Base-by-base conservation (phyloP, 2,888 invertebrate species). In the Acanthopleura granulata region DNA sequence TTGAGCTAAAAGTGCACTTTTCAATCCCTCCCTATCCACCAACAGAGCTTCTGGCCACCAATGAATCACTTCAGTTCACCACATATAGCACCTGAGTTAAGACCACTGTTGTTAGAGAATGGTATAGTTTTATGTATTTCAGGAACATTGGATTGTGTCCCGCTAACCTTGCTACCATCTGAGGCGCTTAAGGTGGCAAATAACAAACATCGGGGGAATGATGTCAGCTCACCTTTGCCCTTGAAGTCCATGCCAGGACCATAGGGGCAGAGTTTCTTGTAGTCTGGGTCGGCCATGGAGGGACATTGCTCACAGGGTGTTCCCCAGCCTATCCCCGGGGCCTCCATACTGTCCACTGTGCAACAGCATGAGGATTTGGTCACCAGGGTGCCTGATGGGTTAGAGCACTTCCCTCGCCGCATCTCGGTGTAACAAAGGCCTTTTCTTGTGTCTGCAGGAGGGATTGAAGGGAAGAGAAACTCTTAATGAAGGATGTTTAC, bases 351-450 rank as follows among this genome's bases (percentile, higher is more conserved):
- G 82, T 93, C 84, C 61, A 93, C 92, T 15, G 95, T 95, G 88
- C 96, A 96, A 87, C 96, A 96, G 83, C 96, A 96, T 85, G 94
- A 94, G 0, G 96, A 96, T 87, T 95, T 94, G 0, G 96, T 95
- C n/a, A 95, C 94, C 0, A 95, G 94, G 15, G 93, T 93, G 3
- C 93, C 92, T 0, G 95, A 94, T 0, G 95, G 95, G 79, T 94
- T 94, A 74, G 93, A 93, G 86, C 96, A 96, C 76, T 94, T 93
- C 0, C 94, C 95, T 79, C 94, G 86, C 93, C 93, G 89, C 93
- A 95, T 88, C 40, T 94, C 94, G 80, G 94, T 94, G 90, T 95
- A 96, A 90, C 96, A 96, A 73, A 95, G 91, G 85, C 95, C 96
- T 89, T 94, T 92, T 75, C 94, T 93, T n/a, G 94, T 95, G 86